Conservation (phyloP, 2,888 invertebrate genomes). For the Isoperla grammatica region DNA sequence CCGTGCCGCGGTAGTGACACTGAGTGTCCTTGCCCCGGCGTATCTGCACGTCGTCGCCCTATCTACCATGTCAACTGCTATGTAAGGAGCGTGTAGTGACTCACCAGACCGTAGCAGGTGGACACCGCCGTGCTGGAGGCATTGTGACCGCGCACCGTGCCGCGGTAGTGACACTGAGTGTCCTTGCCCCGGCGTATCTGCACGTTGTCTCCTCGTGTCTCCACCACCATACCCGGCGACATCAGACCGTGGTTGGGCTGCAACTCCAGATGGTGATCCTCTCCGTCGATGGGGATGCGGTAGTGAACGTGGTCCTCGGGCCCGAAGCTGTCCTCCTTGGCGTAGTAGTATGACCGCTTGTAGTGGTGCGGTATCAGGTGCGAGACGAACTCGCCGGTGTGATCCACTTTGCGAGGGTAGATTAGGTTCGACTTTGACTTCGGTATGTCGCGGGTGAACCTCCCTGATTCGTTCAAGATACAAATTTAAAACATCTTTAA, state of each 20-base stretch:
- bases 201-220: constrained; percentile 36
- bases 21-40: too few relatives aligned
- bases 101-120: constrained; percentile 44
- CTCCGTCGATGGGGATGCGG: constrained; percentile 39
- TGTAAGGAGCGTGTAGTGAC: too few relatives aligned
- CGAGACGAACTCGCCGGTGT: constrained; percentile 53
- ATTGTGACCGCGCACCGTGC: constrained; percentile 40
- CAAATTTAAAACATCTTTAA: too few relatives aligned
- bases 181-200: constrained; percentile 36
- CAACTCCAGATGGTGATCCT: constrained; percentile 42
- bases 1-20: too few relatives aligned
- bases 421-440: constrained; percentile 50
- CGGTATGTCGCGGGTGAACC: background rate
- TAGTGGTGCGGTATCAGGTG: constrained; percentile 34
- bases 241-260: constrained; percentile 41
- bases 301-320: constrained; percentile 40
- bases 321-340: background rate
- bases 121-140: constrained; percentile 42
- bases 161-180: constrained; percentile 44
- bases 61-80: too few relatives aligned
- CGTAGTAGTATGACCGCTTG: constrained; percentile 2
- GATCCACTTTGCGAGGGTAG: constrained; percentile 56
- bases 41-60: too few relatives aligned
- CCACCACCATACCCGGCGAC: constrained; percentile 40
- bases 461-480: background rate